Conservation (phyloP, 2,113 vertebrate genomes). For the Telmatochromis sp. region DNA sequence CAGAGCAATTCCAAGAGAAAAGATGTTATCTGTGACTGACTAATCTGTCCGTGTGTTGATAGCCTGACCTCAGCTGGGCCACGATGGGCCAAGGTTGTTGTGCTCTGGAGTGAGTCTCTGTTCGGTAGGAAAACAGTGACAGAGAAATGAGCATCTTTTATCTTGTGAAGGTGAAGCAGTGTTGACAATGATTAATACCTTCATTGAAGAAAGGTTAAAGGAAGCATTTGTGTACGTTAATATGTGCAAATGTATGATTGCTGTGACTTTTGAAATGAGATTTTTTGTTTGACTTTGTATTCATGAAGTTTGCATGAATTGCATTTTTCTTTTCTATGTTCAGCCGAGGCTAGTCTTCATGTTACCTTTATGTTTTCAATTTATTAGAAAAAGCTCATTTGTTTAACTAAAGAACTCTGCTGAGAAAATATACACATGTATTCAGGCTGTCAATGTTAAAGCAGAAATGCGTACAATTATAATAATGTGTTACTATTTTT, state of each 20-base stretch:
- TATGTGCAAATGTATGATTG: neutral
- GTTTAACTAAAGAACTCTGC: neutral
- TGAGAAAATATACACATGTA: neutral
- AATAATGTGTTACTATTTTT: neutral
- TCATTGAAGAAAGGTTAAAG: neutral
- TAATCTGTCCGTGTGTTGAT: neutral
- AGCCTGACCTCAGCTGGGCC: neutral
- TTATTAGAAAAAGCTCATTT: rapidly evolving
- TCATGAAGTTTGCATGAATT: neutral
- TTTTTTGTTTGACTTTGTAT: neutral
- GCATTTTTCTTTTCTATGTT: neutral
- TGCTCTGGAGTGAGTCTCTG: neutral
- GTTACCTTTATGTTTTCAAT: rapidly evolving
- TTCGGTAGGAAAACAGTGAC: neutral
- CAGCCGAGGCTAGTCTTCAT: neutral
- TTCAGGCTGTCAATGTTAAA: neutral
- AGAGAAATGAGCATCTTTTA: neutral
- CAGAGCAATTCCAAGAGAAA: neutral
- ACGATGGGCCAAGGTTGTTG: neutral
- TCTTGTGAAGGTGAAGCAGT: neutral
- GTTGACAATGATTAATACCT: neutral
- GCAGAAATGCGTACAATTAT: rapidly evolving
- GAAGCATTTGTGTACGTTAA: rapidly evolving
- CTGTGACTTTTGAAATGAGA: neutral
- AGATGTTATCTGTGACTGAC: neutral